Evolutionary conservation across 2,888 invertebrate genomes (phyloP).

Genomic region (Caradrina kadenii): DNA sequence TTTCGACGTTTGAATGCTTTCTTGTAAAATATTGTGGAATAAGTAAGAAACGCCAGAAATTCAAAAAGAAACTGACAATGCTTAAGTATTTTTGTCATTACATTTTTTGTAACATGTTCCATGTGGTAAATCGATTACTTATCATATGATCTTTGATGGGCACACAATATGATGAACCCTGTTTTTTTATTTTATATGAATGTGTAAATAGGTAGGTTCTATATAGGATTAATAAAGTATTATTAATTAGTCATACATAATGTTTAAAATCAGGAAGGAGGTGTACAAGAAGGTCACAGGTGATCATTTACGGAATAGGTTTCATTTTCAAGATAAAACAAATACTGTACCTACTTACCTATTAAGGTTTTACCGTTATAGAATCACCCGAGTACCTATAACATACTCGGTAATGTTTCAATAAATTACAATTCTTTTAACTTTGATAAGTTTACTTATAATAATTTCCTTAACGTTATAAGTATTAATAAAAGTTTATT

Average conservation of each 20-base stretch:
- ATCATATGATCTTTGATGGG: conserved; percentile 25
- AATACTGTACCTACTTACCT: neutral
- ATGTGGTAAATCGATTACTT: conserved; percentile 19
- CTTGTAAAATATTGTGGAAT: conserved; percentile 1
- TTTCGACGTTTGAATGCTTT: conserved; percentile 56
- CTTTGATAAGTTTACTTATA: conserved; percentile 24
- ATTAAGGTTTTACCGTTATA: neutral
- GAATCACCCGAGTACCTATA: conserved; percentile 1
- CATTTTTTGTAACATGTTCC: conserved; percentile 17
- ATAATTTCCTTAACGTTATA: conserved; percentile 40
- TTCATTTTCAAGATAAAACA: conserved; percentile 2
- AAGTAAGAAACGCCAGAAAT: conserved; percentile 8
- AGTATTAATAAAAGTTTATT: conserved; percentile 28
- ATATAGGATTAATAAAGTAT: conserved; percentile 8
- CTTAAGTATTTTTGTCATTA: conserved; percentile 14
- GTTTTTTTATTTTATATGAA: conserved; percentile 44
- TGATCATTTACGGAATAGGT: neutral
- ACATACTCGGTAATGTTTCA: conserved; percentile 10
- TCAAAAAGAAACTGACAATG: conserved; percentile 11
- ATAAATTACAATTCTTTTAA: conserved; percentile 52
- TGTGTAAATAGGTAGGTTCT: conserved; percentile 48
- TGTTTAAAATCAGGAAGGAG: conserved; percentile 1
- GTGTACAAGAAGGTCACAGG: conserved; percentile 1
- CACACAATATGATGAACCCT: conserved; percentile 53
- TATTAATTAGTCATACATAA: conserved; percentile 7